These are phyloP conservation scores for Lethocerus indicus DNA, from an alignment of 1,140 invertebrate genomes.

Conservation along the genomic window DNA sequence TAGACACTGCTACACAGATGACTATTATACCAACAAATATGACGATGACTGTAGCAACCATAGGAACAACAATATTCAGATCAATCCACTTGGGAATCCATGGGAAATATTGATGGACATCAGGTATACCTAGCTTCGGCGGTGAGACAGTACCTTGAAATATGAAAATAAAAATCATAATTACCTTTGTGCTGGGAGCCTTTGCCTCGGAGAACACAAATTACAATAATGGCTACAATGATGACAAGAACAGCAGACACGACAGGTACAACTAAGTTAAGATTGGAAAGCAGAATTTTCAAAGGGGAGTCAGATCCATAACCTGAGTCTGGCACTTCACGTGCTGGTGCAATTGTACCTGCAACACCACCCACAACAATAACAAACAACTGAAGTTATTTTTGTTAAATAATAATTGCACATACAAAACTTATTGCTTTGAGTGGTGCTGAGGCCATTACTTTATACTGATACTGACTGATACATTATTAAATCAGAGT, in stretches of 20 bases:
- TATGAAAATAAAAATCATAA: slow-evolving; percentile 19
- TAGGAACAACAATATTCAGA: slow-evolving; percentile 68
- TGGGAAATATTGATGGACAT: slow-evolving; percentile 42
- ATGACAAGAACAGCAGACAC: slow-evolving; percentile 78
- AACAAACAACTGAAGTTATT: too few relatives aligned
- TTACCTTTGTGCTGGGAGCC: slow-evolving; percentile 67
- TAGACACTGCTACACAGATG: slow-evolving; percentile 66
- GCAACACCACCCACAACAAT: slow-evolving; percentile 34
- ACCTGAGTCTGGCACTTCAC: slow-evolving; percentile 51
- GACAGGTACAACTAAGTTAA: slow-evolving; percentile 87
- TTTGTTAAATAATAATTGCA: too few relatives aligned
- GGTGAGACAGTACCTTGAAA: slow-evolving; percentile 60
- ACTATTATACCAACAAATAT: slow-evolving; percentile 76
- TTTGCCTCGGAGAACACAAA: slow-evolving; percentile 71
- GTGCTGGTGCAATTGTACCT: slow-evolving; percentile 85
- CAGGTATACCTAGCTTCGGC: slow-evolving; percentile 40
- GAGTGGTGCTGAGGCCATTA: slow-evolving; percentile 5
- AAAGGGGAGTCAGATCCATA: slow-evolving; percentile 52
- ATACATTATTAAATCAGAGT: too few relatives aligned
- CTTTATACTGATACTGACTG: too few relatives aligned
- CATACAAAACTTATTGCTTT: neutral
- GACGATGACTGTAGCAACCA: slow-evolving; percentile 66
- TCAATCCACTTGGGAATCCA: slow-evolving; percentile 76
- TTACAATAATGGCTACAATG: slow-evolving; percentile 78
- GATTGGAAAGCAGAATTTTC: slow-evolving; percentile 66